phyloP scores from a whole-genome alignment of 2,888 invertebrate species.

The Caenorhabditis sp. region DNA sequence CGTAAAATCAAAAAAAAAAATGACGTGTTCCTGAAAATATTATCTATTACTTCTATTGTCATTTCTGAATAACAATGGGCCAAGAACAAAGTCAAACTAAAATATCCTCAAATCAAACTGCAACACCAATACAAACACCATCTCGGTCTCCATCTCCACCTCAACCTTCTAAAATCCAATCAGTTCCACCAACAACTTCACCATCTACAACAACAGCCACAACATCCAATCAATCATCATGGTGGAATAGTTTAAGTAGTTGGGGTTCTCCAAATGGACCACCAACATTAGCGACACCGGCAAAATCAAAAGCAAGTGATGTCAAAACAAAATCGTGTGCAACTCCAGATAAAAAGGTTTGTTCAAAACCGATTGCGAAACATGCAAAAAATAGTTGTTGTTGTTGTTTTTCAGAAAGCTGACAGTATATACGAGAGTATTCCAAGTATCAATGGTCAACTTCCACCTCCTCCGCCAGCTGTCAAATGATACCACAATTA shows the following conservation, averaged over 20 bases:
- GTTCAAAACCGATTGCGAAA: too few relatives aligned
- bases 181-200: not conserved
- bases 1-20: too few relatives aligned
- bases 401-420: not conserved
- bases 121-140: not conserved
- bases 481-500: too few relatives aligned
- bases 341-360: not conserved
- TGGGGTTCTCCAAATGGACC: not conserved
- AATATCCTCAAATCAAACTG: not conserved
- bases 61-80: not conserved
- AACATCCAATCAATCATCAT: not conserved
- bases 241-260: not conserved
- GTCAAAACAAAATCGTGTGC: not conserved
- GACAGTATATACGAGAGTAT: not conserved
- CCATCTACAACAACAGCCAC: not conserved
- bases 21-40: too few relatives aligned
- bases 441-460: not conserved
- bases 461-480: not conserved
- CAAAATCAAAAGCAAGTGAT: not conserved
- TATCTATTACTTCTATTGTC: too few relatives aligned
- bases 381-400: too few relatives aligned
- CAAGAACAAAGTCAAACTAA: not conserved
- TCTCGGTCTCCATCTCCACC: not conserved
- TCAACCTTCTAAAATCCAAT: too few relatives aligned
- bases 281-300: not conserved